Evolutionary conservation across 2,797 vertebrate genomes (phyloP), one percentile per base, ranked within the genome.

Genomic region (Spondyliosoma cantharus): DNA sequence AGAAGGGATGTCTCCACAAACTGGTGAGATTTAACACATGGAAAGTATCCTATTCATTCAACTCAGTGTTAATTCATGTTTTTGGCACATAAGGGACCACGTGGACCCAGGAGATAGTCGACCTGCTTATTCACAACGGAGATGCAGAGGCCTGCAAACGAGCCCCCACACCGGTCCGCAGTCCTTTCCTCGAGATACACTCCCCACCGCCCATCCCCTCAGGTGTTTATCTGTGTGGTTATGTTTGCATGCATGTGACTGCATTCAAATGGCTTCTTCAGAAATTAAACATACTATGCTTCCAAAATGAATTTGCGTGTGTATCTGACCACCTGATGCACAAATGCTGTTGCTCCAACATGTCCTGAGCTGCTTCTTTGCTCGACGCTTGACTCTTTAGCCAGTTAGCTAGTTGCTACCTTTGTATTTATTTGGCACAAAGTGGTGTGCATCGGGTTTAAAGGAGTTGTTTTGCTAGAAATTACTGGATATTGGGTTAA

Each of bases 81-180:
- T 57, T 63, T 1, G 43, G 64, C 4, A 25, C 3, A 63, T 53
- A 42, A 98, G 97, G 97, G 20, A 99, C 97, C 37, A 98, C 97
- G 0, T 98, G 97, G 97, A 88, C 96, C n/a, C 94, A 95, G 25
- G 97, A 99, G 93, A 97, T 98, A 46, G 89, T 97, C 25, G 97
- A 99, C 82, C 93, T 97, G 89, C 89, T 98, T 76, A 76, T 95
- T 60, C 93, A 97, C 85, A 92, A 95, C 0, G 96, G 95, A 9
- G 93, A 97, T 79, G 78, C 91, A 0, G 94, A 96, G 24, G 89
- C 93, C 72, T 96, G 96, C 83, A 95, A 89, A 80, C 81, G 94
- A 87, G 96, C 95, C 1, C 86, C 95, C 29, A 97, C 95, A 48
- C 82, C 54, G 0, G 49, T 83, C 5, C 96, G 96, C 66, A 96